Evolutionary conservation across 1,140 invertebrate species (phyloP).

Genomic region (Pseudachorutes palmiensis): DNA sequence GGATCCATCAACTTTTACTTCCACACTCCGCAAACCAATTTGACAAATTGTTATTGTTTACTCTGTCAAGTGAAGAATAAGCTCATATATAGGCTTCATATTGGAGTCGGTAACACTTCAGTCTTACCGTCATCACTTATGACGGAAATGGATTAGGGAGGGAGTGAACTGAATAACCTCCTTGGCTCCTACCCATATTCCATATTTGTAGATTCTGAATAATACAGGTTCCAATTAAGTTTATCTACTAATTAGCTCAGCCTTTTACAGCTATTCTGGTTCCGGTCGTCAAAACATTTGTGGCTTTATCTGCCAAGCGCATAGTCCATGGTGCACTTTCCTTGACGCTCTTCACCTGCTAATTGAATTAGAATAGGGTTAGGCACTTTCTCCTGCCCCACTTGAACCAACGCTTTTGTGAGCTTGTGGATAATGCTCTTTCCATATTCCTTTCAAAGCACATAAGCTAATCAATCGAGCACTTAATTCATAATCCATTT

Average conservation of each 20-base stretch:
- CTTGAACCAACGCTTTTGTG: not conserved
- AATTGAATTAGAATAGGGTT: not conserved
- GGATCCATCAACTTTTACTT: not conserved
- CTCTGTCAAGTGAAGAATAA: not conserved
- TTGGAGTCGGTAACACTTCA: not conserved
- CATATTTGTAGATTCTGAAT: too few relatives aligned
- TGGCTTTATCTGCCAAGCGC: too few relatives aligned
- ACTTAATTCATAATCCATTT: conserved; percentile 2
- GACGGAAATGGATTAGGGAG: too few relatives aligned
- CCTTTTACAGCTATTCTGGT: too few relatives aligned
- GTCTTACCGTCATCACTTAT: too few relatives aligned
- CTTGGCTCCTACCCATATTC: too few relatives aligned
- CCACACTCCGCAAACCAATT: not conserved
- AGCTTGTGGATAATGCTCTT: not conserved
- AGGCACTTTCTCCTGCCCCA: not conserved
- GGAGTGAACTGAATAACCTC: too few relatives aligned
- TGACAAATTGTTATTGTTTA: conserved; percentile 1
- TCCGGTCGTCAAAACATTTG: too few relatives aligned
- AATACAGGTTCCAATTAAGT: too few relatives aligned
- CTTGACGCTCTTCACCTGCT: not conserved
- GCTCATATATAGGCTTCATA: too few relatives aligned
- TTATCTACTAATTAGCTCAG: too few relatives aligned
- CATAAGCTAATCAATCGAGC: not conserved
- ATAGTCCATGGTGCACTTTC: too few relatives aligned
- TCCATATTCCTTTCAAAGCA: not conserved